Evolutionary conservation across 2,113 vertebrate genomes (phyloP), one percentile per base, ranked within the genome.

Genomic region (Sinocyclocheilus maitianheensis): DNA sequence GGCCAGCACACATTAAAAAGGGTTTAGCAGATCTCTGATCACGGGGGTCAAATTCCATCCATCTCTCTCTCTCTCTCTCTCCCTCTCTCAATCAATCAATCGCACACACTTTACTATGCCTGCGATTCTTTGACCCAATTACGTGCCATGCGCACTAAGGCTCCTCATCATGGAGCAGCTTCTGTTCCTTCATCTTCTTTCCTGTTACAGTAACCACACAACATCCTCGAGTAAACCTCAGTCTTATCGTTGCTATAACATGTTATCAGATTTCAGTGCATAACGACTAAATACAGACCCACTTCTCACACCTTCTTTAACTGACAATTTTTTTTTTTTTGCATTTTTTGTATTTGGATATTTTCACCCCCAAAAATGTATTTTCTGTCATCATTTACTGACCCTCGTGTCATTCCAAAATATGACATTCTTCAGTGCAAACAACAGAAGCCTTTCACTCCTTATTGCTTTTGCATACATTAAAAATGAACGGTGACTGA

Each of bases 21-120:
- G 30, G 11, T 37, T 79, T 24, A 69, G 84, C 58, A 18, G 55
- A 74, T 53, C 30, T 63, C 60, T 22, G 46, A 51, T 74, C 81
- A 40, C 18, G 14, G 46, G 13, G 69, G 37, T 16, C 72, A 53
- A 51, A 78, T 65, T 85, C 30, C 20, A 14, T 18, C 46, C 74
- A 24, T 20, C 10, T 40, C 37, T 40, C 37, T 40, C 37, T 37
- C 37, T 37, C 37, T 37, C 37, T 37, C 34, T 22, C 40, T 20
- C 10, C 24, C 16, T 37, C 16, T 11, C 48, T 30, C 30, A 30
- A 30, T 37, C 30, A 34, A 34, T 34, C 30, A 34, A 34, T 34
- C 30, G 3, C 30, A 22, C 22, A 13, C 20, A 22, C 10, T 34
- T 62, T 11, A 3, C 24, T 34, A 2, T 18, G 8, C 40, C 60